Base-by-base conservation (phyloP, 2,113 vertebrate species). In the Miniopterus natalensis region DNA sequence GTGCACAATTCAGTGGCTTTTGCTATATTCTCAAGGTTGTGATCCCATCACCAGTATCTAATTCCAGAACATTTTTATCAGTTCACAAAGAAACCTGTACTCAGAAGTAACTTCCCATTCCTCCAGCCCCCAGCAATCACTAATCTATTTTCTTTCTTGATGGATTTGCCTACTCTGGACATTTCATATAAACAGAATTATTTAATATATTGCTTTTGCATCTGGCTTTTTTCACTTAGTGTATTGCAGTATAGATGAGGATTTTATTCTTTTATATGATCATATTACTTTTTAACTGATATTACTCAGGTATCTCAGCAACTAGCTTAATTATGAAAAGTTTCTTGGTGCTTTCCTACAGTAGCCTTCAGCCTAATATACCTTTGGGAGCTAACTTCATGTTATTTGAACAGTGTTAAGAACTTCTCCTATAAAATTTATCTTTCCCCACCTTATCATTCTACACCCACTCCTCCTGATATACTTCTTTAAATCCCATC, bases 31-130 rank as follows among this genome's bases (percentile, higher is more conserved):
- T 89, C 31, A 93, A 68, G 57, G 45, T 65, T 86, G 18, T 75
- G 2, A 1, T 42, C 36, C 31, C 70, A 83, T 40, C 42, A 65
- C 77, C 14, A 47, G 13, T 31, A 25, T 90, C 23, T 61, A 49
- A 88, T 55, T 88, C 81, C 45, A 92, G 90, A 77, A 89, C 18
- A 63, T 84, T 95, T 88, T 84, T 74, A 94, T 91, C 55, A 93
- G 81, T 25, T 9, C 25, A 42, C 9, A 78, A 88, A 84, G 78
- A 93, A 81, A 92, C 47, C 23, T 51, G 65, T 36, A n/a, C 0
- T 36, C 10, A 80, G 40, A 94, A 95, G 63, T 78, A 36, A 74
- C 6, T 68, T 36, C 61, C 7, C 8, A 29, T 45, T 71, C 20
- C 27, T 57, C 51, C 8, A 45, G 27, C 6, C 18, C 20, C 55